Evolutionary conservation across 2,113 vertebrate species (phyloP).

Genomic region (Psittacula cyanocephala): DNA sequence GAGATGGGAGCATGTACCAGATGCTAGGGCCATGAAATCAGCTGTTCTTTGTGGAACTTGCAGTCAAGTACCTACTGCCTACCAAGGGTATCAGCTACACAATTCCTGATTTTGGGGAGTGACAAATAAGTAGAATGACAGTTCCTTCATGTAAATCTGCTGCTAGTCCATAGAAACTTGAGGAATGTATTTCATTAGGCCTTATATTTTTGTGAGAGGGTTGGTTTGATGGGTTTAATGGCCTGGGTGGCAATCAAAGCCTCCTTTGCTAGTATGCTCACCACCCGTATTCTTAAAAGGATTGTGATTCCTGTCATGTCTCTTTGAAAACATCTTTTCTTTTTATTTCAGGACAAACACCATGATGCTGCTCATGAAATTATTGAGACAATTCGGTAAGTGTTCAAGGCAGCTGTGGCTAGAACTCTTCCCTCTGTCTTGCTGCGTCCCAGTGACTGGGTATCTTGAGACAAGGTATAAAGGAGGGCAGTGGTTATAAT

Average conservation of each 20-base stretch:
- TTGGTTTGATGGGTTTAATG: background rate
- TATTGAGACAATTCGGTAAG: constrained; percentile 98
- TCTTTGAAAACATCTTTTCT: background rate
- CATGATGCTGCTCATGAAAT: constrained; percentile 99
- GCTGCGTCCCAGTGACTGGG: background rate
- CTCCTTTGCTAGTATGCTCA: background rate
- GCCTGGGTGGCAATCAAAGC: background rate
- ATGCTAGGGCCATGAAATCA: background rate
- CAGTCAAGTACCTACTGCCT: background rate
- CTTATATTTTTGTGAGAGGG: background rate
- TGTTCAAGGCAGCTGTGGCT: background rate
- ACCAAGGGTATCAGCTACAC: background rate
- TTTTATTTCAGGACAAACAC: constrained; percentile 91
- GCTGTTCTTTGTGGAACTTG: background rate
- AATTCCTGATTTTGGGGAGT: background rate
- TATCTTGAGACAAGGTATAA: background rate
- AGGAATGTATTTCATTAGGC: background rate
- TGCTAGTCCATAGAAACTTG: background rate
- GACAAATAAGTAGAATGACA: background rate
- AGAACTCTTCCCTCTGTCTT: background rate
- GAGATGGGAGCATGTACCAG: background rate
- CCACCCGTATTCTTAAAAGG: background rate
- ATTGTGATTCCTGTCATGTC: background rate
- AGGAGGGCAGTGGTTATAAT: background rate
- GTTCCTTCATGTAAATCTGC: background rate